Percentiles rank a stretch among this genome's conserved stretches.
Evolutionary conservation across 2,113 vertebrate species (phyloP).

Genomic region (Caretta caretta): DNA sequence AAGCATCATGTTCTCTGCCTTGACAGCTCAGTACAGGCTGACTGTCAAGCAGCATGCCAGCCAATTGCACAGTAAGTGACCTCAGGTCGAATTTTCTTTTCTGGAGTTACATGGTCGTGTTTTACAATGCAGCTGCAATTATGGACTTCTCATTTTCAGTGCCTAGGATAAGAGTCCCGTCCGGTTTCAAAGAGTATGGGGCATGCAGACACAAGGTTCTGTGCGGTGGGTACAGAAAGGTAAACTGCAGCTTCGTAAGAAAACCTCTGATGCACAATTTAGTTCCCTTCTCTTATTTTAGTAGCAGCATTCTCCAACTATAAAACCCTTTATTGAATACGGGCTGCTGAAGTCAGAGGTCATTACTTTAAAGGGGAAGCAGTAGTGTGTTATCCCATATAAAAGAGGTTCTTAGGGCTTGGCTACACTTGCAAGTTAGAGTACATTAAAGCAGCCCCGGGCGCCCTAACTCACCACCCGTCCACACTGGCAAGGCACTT

Average conservation of each 20-base stretch:
- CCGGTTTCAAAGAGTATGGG: constrained; percentile 2
- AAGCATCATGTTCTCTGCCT: constrained; percentile 51
- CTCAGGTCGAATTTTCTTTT: constrained; percentile 38
- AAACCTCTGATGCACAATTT: neutral
- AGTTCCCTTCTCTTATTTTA: neutral
- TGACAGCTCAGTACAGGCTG: constrained; percentile 34
- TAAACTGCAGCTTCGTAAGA: neutral
- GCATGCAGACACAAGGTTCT: neutral
- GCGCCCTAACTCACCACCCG: too few relatives aligned
- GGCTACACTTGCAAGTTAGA: too few relatives aligned
- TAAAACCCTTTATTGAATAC: neutral
- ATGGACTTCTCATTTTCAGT: constrained; percentile 52
- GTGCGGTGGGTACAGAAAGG: constrained; percentile 23
- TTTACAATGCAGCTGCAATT: constrained; percentile 60
- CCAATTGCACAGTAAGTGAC: neutral
- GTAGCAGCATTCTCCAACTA: neutral
- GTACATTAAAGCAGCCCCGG: too few relatives aligned
- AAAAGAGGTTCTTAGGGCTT: neutral
- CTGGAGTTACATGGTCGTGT: constrained; percentile 45
- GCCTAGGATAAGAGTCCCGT: neutral
- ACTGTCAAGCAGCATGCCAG: constrained; percentile 60
- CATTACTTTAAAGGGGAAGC: neutral
- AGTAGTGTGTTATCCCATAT: neutral
- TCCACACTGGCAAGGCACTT: too few relatives aligned
- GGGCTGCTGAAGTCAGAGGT: neutral